Evolutionary conservation across 2,113 vertebrate genomes (phyloP).

Genomic region (Ophiodon elongatus): DNA sequence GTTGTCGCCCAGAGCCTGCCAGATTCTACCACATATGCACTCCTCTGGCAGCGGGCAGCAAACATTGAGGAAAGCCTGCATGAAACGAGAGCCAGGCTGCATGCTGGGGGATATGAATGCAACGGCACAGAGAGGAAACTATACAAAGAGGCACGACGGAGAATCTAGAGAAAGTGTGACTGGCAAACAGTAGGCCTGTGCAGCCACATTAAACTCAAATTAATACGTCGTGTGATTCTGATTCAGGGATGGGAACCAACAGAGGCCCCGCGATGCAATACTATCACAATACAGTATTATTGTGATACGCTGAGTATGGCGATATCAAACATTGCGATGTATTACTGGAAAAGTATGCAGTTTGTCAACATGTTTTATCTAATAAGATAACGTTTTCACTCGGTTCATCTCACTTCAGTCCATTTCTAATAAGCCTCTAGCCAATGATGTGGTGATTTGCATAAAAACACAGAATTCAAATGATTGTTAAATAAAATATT

Average conservation of each 20-base stretch:
- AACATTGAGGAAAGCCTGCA: conserved; percentile 1
- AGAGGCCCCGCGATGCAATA: not conserved
- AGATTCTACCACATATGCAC: conserved; percentile 23
- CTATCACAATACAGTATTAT: not conserved
- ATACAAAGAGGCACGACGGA: conserved; percentile 26
- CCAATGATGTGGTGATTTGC: not conserved
- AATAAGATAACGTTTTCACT: not conserved
- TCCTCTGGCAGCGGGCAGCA: conserved; percentile 37
- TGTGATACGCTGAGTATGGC: not conserved
- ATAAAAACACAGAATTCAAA: not conserved
- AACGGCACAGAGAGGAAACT: conserved; percentile 2
- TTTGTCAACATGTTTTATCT: not conserved
- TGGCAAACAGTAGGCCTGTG: not conserved
- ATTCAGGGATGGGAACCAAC: not conserved
- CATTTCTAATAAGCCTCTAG: not conserved
- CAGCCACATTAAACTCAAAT: not conserved
- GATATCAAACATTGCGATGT: not conserved
- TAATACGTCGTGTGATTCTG: not conserved
- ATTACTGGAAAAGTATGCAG: not conserved
- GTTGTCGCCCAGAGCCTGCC: conserved; percentile 16
- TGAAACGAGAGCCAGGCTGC: conserved; percentile 30
- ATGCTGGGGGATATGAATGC: conserved; percentile 32
- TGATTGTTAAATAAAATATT: not conserved
- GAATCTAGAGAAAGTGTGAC: not conserved
- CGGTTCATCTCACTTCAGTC: not conserved